Percentiles rank a stretch among this genome's conserved stretches.
Evolutionary conservation across 2,113 vertebrate species (phyloP).

Genomic region (Urocolius indicus): DNA sequence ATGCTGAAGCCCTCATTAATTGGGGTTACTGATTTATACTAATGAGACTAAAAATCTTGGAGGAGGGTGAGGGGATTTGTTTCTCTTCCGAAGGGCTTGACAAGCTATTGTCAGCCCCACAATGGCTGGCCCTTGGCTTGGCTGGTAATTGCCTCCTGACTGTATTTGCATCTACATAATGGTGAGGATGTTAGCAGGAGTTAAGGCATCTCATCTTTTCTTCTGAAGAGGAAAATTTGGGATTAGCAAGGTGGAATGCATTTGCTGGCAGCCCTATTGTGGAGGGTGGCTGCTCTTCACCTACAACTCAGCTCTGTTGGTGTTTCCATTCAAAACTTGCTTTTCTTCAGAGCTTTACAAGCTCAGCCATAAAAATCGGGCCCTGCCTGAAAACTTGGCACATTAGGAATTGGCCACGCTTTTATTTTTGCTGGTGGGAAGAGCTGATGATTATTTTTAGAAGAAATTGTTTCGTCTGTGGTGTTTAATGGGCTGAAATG

Average conservation of each 20-base stretch:
- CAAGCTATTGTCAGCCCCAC: constrained; percentile 37
- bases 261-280: neutral
- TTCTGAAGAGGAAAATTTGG: neutral
- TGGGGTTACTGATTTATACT: constrained; percentile 34
- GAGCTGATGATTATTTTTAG: constrained; percentile 61
- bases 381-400: constrained; percentile 36
- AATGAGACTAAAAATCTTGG: constrained; percentile 50
- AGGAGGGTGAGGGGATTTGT: constrained; percentile 34
- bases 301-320: neutral
- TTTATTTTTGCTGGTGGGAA: constrained; percentile 52
- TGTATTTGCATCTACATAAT: constrained; percentile 20
- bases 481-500: constrained; percentile 55
- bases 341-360: constrained; percentile 56
- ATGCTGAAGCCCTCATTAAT: constrained; percentile 42
- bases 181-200: constrained; percentile 32
- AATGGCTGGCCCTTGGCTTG: constrained; percentile 33
- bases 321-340: constrained; percentile 52
- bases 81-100: neutral
- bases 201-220: constrained; percentile 13
- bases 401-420: neutral
- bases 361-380: constrained; percentile 38
- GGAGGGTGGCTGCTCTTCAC: neutral
- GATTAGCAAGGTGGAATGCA: constrained; percentile 8
- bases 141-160: constrained; percentile 36
- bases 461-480: constrained; percentile 28